Conservation (phyloP, 2,797 vertebrate genomes). For the Danio tinwini region DNA sequence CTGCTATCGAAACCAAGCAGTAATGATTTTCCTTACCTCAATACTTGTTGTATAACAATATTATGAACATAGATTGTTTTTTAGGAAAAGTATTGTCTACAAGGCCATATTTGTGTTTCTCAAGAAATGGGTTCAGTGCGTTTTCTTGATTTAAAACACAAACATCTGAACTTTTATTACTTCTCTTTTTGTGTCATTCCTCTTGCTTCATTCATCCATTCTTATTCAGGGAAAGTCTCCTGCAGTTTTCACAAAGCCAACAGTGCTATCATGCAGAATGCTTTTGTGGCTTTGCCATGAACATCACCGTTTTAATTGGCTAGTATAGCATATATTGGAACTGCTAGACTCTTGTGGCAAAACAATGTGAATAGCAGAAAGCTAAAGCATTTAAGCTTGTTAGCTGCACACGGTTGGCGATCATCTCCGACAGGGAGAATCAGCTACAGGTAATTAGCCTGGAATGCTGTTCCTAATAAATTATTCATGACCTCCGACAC, state of each 20-base stretch:
- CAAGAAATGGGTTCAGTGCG: not conserved
- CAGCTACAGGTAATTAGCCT: constrained; percentile 64
- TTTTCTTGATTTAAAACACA: not conserved
- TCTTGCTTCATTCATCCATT: not conserved
- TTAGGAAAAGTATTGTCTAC: not conserved
- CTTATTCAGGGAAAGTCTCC: not conserved
- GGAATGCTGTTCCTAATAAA: constrained; percentile 69
- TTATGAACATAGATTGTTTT: constrained; percentile 67
- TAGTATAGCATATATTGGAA: constrained; percentile 62
- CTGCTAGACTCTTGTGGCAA: constrained; percentile 68
- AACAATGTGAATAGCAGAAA: constrained; percentile 60
- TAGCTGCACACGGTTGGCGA: constrained; percentile 66
- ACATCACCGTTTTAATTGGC: constrained; percentile 70
- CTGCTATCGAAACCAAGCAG: constrained; percentile 78
- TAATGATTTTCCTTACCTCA: constrained; percentile 72
- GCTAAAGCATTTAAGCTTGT: constrained; percentile 73
- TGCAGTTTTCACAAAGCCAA: constrained; percentile 48
- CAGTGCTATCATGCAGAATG: constrained; percentile 61
- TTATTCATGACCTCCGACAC: constrained; percentile 73
- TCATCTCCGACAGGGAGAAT: constrained; percentile 65
- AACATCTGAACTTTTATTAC: constrained; percentile 1
- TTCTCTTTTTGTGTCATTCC: not conserved
- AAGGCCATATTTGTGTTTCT: not conserved
- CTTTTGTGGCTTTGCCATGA: constrained; percentile 61
- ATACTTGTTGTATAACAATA: constrained; percentile 67